Evolutionary conservation across 2,888 invertebrate species (phyloP).

Genomic region (Cheilosia grossa): DNA sequence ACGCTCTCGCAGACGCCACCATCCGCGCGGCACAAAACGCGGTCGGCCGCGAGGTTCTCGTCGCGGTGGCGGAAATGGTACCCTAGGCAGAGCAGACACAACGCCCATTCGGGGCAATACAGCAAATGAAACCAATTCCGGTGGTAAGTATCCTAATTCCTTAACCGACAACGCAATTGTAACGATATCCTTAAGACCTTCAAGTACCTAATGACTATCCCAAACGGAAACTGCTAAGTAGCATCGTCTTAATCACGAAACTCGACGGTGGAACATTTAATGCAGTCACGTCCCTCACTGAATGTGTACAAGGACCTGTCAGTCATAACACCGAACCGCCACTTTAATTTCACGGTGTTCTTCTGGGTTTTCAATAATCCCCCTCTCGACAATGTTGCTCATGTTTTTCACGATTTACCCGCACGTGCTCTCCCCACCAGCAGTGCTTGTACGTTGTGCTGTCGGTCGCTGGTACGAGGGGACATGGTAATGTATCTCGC

Average conservation of each 20-base stretch:
- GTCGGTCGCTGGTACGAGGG: background rate
- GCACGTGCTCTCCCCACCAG: slow-evolving; percentile 67
- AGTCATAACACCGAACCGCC: slow-evolving; percentile 56
- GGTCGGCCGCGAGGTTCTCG: slow-evolving; percentile 90
- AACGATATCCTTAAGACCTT: slow-evolving; percentile 30
- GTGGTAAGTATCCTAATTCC: slow-evolving; percentile 74
- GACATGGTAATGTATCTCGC: slow-evolving; percentile 34
- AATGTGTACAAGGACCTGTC: slow-evolving; percentile 48
- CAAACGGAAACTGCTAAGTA: slow-evolving; percentile 68
- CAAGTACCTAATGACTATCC: slow-evolving; percentile 55
- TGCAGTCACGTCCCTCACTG: slow-evolving; percentile 51
- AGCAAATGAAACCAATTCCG: slow-evolving; percentile 68
- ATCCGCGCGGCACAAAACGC: slow-evolving; percentile 86
- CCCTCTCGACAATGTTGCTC: slow-evolving; percentile 40
- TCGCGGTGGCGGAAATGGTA: slow-evolving; percentile 84
- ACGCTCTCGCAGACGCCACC: slow-evolving; percentile 81
- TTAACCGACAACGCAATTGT: slow-evolving; percentile 6
- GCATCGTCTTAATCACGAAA: slow-evolving; percentile 72
- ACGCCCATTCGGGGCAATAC: slow-evolving; percentile 76
- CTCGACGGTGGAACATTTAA: slow-evolving; percentile 38
- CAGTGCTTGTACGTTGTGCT: background rate
- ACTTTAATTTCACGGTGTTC: slow-evolving; percentile 47
- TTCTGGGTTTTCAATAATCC: slow-evolving; percentile 22
- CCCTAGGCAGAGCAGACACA: slow-evolving; percentile 78
- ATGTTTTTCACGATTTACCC: slow-evolving; percentile 60